Base-by-base conservation (phyloP, 2,113 vertebrate genomes). In the Trichechus manatus region DNA sequence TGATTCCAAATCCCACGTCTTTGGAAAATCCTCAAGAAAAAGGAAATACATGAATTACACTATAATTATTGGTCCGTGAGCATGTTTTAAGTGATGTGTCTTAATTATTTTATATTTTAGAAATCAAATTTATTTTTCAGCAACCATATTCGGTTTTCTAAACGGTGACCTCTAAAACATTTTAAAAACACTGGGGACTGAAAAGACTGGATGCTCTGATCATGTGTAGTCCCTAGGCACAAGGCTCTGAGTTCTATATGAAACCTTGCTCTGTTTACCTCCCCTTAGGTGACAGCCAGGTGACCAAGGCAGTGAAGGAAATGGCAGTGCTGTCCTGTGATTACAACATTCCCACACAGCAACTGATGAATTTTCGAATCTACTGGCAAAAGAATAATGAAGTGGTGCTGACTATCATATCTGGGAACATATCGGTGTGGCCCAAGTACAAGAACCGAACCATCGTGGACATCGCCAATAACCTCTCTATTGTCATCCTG, bases 371-470 rank as follows among this genome's bases (percentile, higher is more conserved):
- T 2, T 89, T 97, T 70, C 97, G 97, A 0, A 85, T 98, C 39
- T 99, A 99, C 89, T 99, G 99, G 99, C 99, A 99, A 97, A 98
- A 97, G 87, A 88, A 53, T 0, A 42, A 75, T 0, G 68, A 98
- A 20, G 91, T 98, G 89, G 97, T 98, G 42, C 95, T 98, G 72
- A 97, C 98, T 0, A 10, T 97, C 0, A 19, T 81, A 1, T 39
- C 27, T 11, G 96, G 93, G 27, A 15, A 36, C 0, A 9, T 0
- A 0, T 0, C 11, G 0, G 0, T 63, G 0, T 98, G 97, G 31
- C 25, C 47, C 0, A 3, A 15, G 0, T 98, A 98, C 0, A 0
- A 3, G 68, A 98, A 98, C 93, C 97, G 98, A 6, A 97, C 98
- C 1, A 13, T 89, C 27, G 10, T 92, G 50, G 84, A 98, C 42